Evolutionary conservation across 2,797 vertebrate species (phyloP).

Genomic region (Anguilla anguilla): DNA sequence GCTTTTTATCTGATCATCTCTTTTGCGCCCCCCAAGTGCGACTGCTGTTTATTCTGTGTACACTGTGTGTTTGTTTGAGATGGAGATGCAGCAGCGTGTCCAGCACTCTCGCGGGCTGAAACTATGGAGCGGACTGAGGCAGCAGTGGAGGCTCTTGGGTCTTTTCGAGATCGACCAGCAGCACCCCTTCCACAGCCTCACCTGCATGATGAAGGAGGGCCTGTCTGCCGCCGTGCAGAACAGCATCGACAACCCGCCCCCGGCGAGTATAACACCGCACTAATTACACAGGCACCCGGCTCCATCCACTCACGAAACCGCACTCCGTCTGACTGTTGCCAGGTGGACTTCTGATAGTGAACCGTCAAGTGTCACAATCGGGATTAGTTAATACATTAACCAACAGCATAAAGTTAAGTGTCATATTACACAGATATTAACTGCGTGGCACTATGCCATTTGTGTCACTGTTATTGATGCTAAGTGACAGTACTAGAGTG

Average conservation of each 20-base stretch:
- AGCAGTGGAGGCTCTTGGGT: slow-evolving; percentile 70
- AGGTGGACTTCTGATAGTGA: not conserved
- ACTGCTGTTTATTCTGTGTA: not conserved
- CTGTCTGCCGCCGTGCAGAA: slow-evolving; percentile 64
- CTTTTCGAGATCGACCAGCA: slow-evolving; percentile 74
- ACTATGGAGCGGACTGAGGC: slow-evolving; percentile 64
- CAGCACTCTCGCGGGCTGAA: slow-evolving; percentile 18
- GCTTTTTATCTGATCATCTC: not conserved
- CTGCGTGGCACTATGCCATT: too few relatives aligned
- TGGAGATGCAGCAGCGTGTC: slow-evolving; percentile 28
- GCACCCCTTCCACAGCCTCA: slow-evolving; percentile 71
- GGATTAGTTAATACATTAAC: too few relatives aligned
- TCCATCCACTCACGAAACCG: not conserved
- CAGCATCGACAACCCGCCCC: slow-evolving; percentile 51
- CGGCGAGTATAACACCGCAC: slow-evolving; percentile 52
- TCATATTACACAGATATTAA: too few relatives aligned
- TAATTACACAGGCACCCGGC: not conserved
- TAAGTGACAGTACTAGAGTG: too few relatives aligned
- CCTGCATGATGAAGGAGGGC: slow-evolving; percentile 72
- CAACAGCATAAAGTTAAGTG: too few relatives aligned
- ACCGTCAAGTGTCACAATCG: not conserved
- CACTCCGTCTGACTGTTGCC: not conserved
- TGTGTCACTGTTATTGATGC: too few relatives aligned
- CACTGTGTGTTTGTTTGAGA: slow-evolving; percentile 30
- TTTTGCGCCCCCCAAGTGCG: not conserved